These are phyloP conservation scores for Propithecus perrieri DNA, from an alignment of 2,797 vertebrate genomes.

Conservation along the genomic window DNA sequence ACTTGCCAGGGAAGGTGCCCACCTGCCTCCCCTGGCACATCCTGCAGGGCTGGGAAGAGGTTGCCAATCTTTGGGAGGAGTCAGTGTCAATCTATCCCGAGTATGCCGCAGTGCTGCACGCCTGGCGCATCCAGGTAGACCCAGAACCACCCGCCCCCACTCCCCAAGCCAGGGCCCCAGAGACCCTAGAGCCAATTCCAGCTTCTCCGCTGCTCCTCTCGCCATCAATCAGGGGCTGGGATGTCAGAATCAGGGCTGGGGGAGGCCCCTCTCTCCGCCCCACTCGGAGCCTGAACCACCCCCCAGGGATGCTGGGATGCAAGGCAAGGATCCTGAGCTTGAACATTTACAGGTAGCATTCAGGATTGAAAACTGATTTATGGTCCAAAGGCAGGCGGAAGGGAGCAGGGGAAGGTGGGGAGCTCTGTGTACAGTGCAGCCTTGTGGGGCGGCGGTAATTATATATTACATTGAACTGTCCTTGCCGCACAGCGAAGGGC, in stretches of 20 bases:
- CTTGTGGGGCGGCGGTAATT: conserved; percentile 52
- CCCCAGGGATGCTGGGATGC: conserved; percentile 64
- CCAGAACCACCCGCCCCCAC: neutral
- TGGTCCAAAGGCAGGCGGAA: conserved; percentile 52
- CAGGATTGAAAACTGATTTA: conserved; percentile 81
- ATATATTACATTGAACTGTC: conserved; percentile 72
- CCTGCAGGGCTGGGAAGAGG: neutral
- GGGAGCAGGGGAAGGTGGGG: conserved; percentile 26
- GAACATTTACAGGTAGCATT: conserved; percentile 76
- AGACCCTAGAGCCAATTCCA: neutral
- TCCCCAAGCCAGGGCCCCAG: neutral
- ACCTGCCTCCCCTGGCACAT: neutral
- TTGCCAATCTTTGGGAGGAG: neutral
- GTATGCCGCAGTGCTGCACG: neutral
- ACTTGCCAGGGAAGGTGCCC: neutral
- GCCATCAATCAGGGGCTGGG: neutral
- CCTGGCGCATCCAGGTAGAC: neutral
- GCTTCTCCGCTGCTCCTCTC: neutral
- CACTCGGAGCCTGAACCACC: neutral
- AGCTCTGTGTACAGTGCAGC: conserved; percentile 62
- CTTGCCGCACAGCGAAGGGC: conserved; percentile 79
- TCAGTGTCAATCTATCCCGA: neutral
- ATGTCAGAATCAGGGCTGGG: neutral
- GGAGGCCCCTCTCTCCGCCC: neutral
- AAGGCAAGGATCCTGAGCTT: conserved; percentile 49